phyloP scores from a whole-genome alignment of 2,888 invertebrate genomes.

The Dione juno region DNA sequence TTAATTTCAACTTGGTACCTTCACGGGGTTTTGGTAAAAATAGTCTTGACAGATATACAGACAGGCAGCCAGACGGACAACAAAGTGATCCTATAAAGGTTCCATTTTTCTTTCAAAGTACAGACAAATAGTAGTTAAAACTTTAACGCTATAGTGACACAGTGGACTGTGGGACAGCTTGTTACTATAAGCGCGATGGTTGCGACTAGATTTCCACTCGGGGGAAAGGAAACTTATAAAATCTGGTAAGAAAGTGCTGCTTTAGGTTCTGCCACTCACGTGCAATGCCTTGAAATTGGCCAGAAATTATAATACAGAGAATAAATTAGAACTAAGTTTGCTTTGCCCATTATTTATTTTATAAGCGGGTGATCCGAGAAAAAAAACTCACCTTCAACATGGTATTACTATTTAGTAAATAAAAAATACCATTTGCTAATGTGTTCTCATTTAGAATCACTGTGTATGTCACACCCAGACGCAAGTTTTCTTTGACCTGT shows the following conservation, averaged over 20 bases:
- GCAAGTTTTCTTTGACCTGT: slow-evolving; percentile 69
- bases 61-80: too few relatives aligned
- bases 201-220: not conserved
- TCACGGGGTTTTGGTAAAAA: too few relatives aligned
- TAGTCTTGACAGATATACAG: too few relatives aligned
- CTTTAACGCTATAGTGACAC: too few relatives aligned
- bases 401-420: slow-evolving; percentile 86
- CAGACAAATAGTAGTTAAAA: too few relatives aligned
- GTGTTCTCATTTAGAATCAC: slow-evolving; percentile 87
- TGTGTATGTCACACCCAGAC: slow-evolving; percentile 88
- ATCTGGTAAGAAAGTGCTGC: too few relatives aligned
- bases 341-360: not conserved
- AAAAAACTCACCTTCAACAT: slow-evolving; percentile 83
- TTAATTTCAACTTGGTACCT: too few relatives aligned
- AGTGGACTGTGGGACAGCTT: not conserved
- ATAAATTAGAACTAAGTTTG: not conserved
- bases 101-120: too few relatives aligned
- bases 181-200: not conserved
- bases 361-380: not conserved
- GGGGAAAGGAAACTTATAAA: not conserved
- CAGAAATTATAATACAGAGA: not conserved
- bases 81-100: too few relatives aligned
- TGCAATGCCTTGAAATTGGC: too few relatives aligned
- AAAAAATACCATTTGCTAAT: slow-evolving; percentile 87
- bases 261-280: too few relatives aligned